Base-by-base conservation (phyloP, 92 coral and sea anemone genomes). In the Meandrina meandrites region DNA sequence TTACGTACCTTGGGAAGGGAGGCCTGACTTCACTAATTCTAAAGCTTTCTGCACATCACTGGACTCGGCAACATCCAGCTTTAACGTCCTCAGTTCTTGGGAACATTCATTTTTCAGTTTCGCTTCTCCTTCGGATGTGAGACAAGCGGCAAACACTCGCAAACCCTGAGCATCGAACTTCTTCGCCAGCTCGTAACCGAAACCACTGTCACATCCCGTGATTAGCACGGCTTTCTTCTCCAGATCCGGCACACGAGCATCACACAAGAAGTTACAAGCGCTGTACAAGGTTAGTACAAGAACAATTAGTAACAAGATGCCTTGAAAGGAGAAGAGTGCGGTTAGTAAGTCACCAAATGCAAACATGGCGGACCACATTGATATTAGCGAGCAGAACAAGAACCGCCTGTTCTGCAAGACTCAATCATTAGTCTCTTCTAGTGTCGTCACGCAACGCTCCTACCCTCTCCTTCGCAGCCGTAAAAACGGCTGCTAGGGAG, bases 151-250 rank as follows among this genome's bases (percentile, higher is more conserved):
- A 48, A 92, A 87, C 57, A 94, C 95, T 18, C 86, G 87, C 75
- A 94, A 84, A 14, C 98, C 95, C 22, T 51, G 82, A 5, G 80
- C 77, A 78, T 94, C 98, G 24, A 94, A 80, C 50, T 75, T 86
- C 69, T 85, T 79, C 15, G 95, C 95, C 48, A 94, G 84, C 79
- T 92, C 89, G 74, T 88, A 88, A 19, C 95, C 98, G 68, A 94
- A 94, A 0, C 98, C 98, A 40, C 88, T 92, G 84, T 94, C 98
- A 71, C 98, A 94, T 42, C 95, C 98, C 8, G 98, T 92, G 60
- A 94, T 88, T 9, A 94, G 76, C 5, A 92, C 98, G 69, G 89
- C 91, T 53, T 91, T 93, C 62, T 84, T 88, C 32, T 88, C 80
- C 37, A 92, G 90, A 31, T 79, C 86, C 60, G 94, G 27, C 53